Conservation (phyloP, 1,140 invertebrate species). For the Zaprionus vittiger region DNA sequence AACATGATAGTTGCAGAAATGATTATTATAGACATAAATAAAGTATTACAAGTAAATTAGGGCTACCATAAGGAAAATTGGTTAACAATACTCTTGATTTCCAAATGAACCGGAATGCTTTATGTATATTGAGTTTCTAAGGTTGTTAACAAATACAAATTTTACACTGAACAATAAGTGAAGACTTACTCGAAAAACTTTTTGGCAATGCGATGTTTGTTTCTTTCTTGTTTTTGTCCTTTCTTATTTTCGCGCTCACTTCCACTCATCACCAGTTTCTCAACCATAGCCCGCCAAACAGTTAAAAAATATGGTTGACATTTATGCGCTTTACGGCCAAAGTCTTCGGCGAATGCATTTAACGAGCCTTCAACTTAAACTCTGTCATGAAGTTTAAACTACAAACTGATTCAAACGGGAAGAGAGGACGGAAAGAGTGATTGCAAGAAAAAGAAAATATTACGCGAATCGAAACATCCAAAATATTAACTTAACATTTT, state of each 20-base stretch:
- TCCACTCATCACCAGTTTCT: background rate
- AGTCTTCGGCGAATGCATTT: slow-evolving; percentile 63
- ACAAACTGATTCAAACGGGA: background rate
- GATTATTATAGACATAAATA: background rate
- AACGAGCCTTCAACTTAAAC: slow-evolving; percentile 46
- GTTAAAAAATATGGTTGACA: slow-evolving; percentile 56
- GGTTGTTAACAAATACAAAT: no score
- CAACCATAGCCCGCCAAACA: background rate
- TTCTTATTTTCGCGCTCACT: slow-evolving; percentile 13
- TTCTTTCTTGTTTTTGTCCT: background rate
- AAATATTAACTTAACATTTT: no score
- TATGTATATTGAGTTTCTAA: no score
- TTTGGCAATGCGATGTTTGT: background rate
- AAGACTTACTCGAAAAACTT: no score
- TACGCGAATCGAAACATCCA: background rate
- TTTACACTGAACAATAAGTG: no score
- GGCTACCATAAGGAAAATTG: background rate
- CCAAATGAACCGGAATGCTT: no score
- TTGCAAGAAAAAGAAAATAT: background rate
- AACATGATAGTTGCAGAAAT: background rate
- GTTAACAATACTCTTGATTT: background rate
- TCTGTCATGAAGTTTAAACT: slow-evolving; percentile 15
- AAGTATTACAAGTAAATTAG: background rate
- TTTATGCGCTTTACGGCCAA: slow-evolving; percentile 68
- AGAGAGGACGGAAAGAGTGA: background rate